Base-by-base conservation (phyloP, 2,888 invertebrate species). In the Falcaria lacertinaria region DNA sequence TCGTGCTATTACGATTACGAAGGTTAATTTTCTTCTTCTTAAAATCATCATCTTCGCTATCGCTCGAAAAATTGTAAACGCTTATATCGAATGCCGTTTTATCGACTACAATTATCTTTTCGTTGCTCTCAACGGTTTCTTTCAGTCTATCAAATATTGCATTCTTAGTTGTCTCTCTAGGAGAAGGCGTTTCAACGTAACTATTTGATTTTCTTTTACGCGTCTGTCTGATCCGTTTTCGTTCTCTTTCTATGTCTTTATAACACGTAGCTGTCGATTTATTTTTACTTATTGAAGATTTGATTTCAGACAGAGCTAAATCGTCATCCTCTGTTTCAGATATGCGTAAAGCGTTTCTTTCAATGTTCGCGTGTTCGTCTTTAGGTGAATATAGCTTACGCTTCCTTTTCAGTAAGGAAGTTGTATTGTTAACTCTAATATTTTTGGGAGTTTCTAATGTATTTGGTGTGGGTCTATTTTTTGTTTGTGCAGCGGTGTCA, bases 331-430 rank as follows among this genome's bases (percentile, higher is more conserved):
- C 52, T 15, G 37, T 34, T 15, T 53, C 47, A 1, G 45, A 40
- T 1, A 15, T 17, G 2, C 39, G 15, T 15, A 32, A 34, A 2
- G 39, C 33, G 3, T 41, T 19, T 15, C 15, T 54, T 32, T 63
- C 50, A 34, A 54, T 43, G 4, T 60, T 47, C 1, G 54, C 43
- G 25, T 61, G 45, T 41, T 69, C 74, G 37, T 75, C 65, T 66
- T 82, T 83, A 0, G 82, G 79, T 0, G 86, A 86, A 43, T 84
- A 88, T 2, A 88, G 62, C 54, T 86, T 87, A 13, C 86, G 76
- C 58, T 78, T 85, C 48, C 64, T 69, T 34, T 67, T 71, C 15
- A 50, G 34, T 14, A 47, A 36, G 2, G 58, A 63, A 51, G 8
- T 57, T 62, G n/a, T n/a, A n/a, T 42, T 37, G 39, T 13, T 14